Evolutionary conservation across 2,797 vertebrate genomes (phyloP).

Genomic region (Mus spretus): DNA sequence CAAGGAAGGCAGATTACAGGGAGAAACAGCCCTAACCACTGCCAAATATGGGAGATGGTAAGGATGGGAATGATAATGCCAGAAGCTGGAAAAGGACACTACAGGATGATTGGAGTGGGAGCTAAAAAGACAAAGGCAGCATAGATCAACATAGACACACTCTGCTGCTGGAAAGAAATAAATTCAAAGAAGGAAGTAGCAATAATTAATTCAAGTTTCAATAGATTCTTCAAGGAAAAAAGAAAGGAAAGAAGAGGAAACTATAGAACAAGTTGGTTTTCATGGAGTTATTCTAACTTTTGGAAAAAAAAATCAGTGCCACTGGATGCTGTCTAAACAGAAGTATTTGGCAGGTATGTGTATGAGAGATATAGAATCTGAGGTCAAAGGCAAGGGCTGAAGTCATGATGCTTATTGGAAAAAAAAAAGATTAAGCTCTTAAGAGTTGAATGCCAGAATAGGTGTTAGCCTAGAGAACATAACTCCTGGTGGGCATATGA

Average conservation of each 20-base stretch:
- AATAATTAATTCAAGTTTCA: background rate
- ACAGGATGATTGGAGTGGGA: background rate
- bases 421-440: background rate
- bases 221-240: background rate
- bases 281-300: background rate
- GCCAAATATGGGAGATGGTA: background rate
- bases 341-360: background rate
- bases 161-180: background rate
- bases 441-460: background rate
- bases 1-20: background rate
- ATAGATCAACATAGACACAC: background rate
- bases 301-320: background rate
- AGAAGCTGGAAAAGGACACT: background rate
- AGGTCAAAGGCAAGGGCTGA: background rate
- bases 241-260: background rate
- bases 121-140: background rate
- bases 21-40: background rate
- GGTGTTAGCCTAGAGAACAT: background rate
- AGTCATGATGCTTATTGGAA: background rate
- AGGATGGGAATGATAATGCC: background rate
- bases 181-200: background rate
- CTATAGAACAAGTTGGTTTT: background rate
- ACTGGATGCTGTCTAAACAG: background rate
- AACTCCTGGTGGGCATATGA: background rate
- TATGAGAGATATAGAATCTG: background rate